Base-by-base conservation (phyloP, 1,140 invertebrate genomes). In the Saccostrea cuccullata region DNA sequence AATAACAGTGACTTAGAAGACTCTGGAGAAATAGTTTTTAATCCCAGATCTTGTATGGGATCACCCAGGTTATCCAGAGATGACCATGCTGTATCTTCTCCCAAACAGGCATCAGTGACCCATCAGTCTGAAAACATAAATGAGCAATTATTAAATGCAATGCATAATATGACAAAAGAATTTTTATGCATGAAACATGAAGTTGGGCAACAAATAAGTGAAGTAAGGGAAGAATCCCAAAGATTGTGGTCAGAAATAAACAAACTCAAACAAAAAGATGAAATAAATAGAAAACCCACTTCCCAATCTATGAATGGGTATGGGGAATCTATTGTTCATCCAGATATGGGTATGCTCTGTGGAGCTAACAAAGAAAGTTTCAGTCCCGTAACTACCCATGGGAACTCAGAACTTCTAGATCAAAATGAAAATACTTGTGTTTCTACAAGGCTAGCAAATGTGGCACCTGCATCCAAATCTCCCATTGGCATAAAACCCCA, bases 401-500 rank as follows among this genome's bases (percentile, higher is more conserved):
- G 64, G 64, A 9, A 20, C 8, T 23, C n/a, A 67, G 64, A 67
- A 23, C 8, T 23, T 20, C 13, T 13, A 67, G 23, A n/a, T 58
- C 11, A 17, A 58, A 58, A 58, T 58, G 56, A 58, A 58, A 58
- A 58, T 17, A 58, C 56, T 58, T 58, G 56, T 67, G 8, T 36
- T 36, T 36, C 64, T 20, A n/a, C 23, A 8, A 67, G 56, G 56
- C 56, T 58, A 2, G 56, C 56, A 13, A 11, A 58, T 58, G 56
- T 17, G 15, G 56, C 56, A 11, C 15, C 56, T 58, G 56, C 15
- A 58, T 17, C 56, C 56, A 67, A n/a, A 23, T 9, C 13, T 23
- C 8, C 64, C 13, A n/a, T 67, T n/a, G 17, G 17, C 23, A 20
- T 86, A 8, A 89, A 89, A 83, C 84, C 87, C 17, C 87, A 85